Conservation (phyloP, 30 jellyfish, hydroid and myxozoan genomes). For the Rhopilema esculentum region DNA sequence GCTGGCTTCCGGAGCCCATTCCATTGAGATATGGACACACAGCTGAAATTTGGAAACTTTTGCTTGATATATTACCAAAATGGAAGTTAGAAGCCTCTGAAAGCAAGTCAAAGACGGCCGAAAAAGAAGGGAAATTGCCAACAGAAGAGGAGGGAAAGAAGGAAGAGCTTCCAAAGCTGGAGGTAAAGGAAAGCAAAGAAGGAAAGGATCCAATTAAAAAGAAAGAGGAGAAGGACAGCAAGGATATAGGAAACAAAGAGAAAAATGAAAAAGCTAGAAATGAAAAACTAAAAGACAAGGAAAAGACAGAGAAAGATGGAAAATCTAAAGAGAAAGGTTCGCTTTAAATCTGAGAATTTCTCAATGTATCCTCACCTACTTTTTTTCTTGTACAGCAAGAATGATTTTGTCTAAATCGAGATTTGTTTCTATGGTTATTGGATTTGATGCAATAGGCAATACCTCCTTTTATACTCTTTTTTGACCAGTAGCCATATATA, state of each 20-base stretch:
- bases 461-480: too few species aligned
- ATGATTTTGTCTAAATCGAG: too few species aligned
- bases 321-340: constrained; percentile 68
- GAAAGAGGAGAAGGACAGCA: constrained; percentile 57
- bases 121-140: constrained; percentile 37
- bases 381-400: too few species aligned
- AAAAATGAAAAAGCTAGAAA: constrained; percentile 45
- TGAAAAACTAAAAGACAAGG: constrained; percentile 44
- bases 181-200: constrained; percentile 63
- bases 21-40: constrained; percentile 73
- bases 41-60: constrained; percentile 80
- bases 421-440: too few species aligned
- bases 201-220: constrained; percentile 53
- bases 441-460: too few species aligned
- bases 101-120: constrained; percentile 20
- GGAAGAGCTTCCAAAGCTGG: constrained; percentile 55
- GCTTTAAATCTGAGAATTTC: not conserved
- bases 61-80: constrained; percentile 66
- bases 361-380: not conserved
- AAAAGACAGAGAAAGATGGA: constrained; percentile 65
- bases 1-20: constrained; percentile 97
- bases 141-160: constrained; percentile 56
- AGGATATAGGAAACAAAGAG: constrained; percentile 59
- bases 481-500: too few species aligned
- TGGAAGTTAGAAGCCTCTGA: constrained; percentile 83